Percentiles rank a stretch among this genome's conserved stretches.
phyloP scores from a whole-genome alignment of 2,113 vertebrate species.

The Anhinga rufa region DNA sequence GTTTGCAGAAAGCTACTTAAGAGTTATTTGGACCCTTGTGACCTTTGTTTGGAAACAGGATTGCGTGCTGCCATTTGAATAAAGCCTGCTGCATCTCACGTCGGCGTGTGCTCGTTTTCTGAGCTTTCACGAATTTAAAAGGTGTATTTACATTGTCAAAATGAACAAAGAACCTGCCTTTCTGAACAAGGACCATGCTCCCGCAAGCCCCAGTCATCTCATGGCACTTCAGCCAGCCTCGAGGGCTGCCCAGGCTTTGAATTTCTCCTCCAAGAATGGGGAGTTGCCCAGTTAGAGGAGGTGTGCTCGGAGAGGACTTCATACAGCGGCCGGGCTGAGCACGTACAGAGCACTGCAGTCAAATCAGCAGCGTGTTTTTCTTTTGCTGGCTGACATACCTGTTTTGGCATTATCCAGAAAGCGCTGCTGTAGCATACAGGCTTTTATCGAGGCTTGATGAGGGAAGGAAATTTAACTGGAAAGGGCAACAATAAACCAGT shows the following conservation, averaged over 20 bases:
- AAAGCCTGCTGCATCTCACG: not conserved
- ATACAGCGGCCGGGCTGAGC: not conserved
- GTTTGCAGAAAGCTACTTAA: not conserved
- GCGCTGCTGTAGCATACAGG: not conserved
- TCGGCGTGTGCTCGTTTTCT: not conserved
- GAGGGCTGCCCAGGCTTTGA: not conserved
- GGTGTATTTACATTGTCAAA: not conserved
- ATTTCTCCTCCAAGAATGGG: not conserved
- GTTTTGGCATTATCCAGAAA: not conserved
- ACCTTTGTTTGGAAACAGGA: not conserved
- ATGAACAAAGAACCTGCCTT: not conserved
- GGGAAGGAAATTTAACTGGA: not conserved
- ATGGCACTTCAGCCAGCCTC: not conserved
- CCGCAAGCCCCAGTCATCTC: not conserved
- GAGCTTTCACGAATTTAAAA: not conserved
- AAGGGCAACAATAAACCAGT: not conserved
- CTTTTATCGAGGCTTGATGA: not conserved
- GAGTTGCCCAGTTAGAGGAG: not conserved
- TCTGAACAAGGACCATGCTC: rapidly evolving
- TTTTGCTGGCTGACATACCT: not conserved
- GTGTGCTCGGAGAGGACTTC: not conserved
- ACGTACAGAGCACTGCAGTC: not conserved
- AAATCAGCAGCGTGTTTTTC: not conserved
- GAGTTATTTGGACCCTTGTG: not conserved
- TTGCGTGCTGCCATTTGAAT: not conserved